Evolutionary conservation across 1,140 invertebrate genomes (phyloP).

Genomic region (Melitaea cinxia): DNA sequence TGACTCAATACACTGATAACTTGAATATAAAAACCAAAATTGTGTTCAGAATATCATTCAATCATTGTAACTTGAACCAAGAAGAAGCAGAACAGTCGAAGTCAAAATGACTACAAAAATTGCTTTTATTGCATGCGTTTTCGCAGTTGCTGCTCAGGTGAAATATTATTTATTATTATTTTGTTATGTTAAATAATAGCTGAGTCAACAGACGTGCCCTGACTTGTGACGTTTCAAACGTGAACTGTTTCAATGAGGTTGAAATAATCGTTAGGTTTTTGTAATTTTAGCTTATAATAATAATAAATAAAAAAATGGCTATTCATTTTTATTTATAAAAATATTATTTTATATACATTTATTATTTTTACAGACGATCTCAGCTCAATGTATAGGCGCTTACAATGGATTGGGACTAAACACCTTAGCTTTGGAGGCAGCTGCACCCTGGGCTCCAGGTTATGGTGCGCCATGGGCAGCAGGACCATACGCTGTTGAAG

Average conservation of each 20-base stretch:
- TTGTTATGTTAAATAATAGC: no score
- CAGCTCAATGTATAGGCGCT: conserved; percentile 28
- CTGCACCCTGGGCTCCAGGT: neutral
- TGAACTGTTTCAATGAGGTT: no score
- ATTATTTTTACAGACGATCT: conserved; percentile 5
- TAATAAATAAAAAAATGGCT: no score
- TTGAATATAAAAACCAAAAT: neutral
- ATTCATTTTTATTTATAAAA: neutral
- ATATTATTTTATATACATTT: neutral
- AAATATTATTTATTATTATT: neutral
- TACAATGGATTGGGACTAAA: conserved; percentile 12
- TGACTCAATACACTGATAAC: neutral
- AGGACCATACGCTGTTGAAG: conserved; percentile 13
- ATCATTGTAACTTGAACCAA: neutral
- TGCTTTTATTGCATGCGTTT: neutral
- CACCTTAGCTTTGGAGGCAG: neutral
- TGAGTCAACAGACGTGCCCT: no score
- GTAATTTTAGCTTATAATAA: no score
- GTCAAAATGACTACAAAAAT: neutral
- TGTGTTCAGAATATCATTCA: neutral
- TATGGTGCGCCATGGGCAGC: conserved; percentile 13
- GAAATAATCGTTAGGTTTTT: no score
- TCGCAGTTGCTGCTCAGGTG: neutral
- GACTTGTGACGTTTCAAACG: no score
- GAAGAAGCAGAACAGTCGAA: neutral